Base-by-base conservation (phyloP, 2,888 invertebrate genomes). In the Desoria tigrina region DNA sequence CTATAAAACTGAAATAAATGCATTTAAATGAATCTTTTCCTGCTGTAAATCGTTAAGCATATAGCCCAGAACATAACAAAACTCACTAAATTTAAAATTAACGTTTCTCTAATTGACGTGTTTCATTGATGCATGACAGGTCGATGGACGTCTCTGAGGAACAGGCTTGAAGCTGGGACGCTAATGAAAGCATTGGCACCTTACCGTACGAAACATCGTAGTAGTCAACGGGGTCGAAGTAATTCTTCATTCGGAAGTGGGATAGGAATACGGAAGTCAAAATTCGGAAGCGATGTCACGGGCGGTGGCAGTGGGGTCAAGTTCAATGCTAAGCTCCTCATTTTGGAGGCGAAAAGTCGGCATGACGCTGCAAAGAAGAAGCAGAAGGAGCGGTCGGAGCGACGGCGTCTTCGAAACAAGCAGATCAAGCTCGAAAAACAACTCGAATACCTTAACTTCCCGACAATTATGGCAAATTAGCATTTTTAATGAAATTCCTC, bases 391-490 rank as follows among this genome's bases (percentile, higher is more conserved):
- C 51, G 66, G 27, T 39, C 21, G 2, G 60, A 51, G 7, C 24
- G 66, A 16, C 21, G 69, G 42, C 66, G 55, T 32, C 39, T 69
- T n/a, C 53, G 64, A 2, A 61, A 66, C 23, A 66, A 65, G 55
- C 66, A 65, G 39, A 56, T 59, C 27, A 65, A 61, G 16, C 49
- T 68, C 24, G 63, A 71, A 32, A 11, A 45, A 6, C 65, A 71
- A 21, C 51, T 71, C 26, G 68, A 68, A 23, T 65, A 68, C 42
- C 54, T 68, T 14, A 65, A 65, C 49, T 68, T 68, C 39, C 71
- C 71, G n/a, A 66, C 65, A n/a, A 71, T 71, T 11, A 28, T 71
- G 56, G 71, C 67, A 26, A 42, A n/a, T 49, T n/a, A n/a, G n/a
- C n/a, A n/a, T n/a, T n/a, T n/a, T n/a, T n/a, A n/a, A 14, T 28